These are phyloP conservation scores for Pteromalus puparum DNA, from an alignment of 1,140 invertebrate species.

Conservation along the genomic window DNA sequence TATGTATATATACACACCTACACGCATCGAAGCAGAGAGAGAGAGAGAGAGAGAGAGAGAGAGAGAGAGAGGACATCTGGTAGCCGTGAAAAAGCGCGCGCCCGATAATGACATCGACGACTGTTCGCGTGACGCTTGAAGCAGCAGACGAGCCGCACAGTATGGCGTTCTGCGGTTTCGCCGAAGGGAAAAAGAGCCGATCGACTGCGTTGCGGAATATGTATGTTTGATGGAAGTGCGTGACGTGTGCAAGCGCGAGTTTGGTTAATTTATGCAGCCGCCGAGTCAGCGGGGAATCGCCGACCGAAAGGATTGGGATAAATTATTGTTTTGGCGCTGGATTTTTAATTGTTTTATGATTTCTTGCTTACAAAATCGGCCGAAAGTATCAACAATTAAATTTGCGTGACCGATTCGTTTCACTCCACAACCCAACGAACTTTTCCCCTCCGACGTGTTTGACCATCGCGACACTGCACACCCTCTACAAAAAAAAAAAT, in stretches of 20 bases:
- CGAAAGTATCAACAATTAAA: no score
- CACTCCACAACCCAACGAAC: no score
- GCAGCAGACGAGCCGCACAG: slow-evolving; percentile 50
- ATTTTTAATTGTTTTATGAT: no score
- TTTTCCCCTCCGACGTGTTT: no score
- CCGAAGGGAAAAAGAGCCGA: slow-evolving; percentile 37
- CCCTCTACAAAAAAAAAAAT: background rate
- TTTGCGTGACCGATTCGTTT: no score
- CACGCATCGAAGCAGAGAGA: background rate
- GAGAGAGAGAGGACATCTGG: slow-evolving; percentile 30
- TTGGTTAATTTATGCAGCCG: background rate
- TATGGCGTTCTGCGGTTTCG: slow-evolving; percentile 71
- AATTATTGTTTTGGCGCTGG: no score
- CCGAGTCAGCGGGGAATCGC: background rate
- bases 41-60: background rate
- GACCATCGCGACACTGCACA: background rate
- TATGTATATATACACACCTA: no score
- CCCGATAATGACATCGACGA: slow-evolving; percentile 55
- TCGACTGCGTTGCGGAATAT: slow-evolving; percentile 30
- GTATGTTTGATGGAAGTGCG: no score
- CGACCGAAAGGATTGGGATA: no score
- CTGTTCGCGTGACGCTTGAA: slow-evolving; percentile 59
- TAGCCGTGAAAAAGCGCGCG: slow-evolving; percentile 49
- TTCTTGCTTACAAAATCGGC: no score
- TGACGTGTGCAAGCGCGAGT: background rate